A percentile compares a stretch with the other conserved stretches of the same genome.
Evolutionary conservation across 2,888 invertebrate species (phyloP).

Genomic region (Lasioglossum lativentre): DNA sequence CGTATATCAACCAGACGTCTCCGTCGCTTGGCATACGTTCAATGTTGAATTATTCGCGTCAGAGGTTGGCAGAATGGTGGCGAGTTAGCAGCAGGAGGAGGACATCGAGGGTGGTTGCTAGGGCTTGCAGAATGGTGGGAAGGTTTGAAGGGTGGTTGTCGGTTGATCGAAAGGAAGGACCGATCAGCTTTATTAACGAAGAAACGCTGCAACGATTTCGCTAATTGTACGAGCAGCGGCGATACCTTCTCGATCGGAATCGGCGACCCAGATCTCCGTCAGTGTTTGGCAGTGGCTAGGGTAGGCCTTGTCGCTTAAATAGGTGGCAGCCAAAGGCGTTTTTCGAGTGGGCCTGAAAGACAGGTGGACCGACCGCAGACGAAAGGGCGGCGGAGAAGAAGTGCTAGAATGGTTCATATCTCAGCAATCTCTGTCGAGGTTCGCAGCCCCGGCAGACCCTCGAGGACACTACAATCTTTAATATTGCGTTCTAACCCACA

Average conservation of each 20-base stretch:
- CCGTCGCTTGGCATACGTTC: slow-evolving; percentile 60
- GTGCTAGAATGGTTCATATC: slow-evolving; percentile 78
- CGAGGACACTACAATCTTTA: slow-evolving; percentile 79
- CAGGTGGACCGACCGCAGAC: slow-evolving; percentile 52
- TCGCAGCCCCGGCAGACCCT: slow-evolving; percentile 79
- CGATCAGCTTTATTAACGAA: slow-evolving; percentile 17
- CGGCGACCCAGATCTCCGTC: slow-evolving; percentile 82
- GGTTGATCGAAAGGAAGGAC: background rate
- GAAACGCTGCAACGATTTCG: slow-evolving; percentile 46
- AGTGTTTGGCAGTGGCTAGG: slow-evolving; percentile 53
- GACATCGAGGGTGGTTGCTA: background rate
- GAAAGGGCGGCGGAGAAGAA: slow-evolving; percentile 62
- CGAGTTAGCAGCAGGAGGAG: background rate
- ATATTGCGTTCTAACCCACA: slow-evolving; percentile 74
- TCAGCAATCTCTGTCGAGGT: slow-evolving; percentile 82
- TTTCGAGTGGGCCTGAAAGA: slow-evolving; percentile 80
- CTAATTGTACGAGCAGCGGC: slow-evolving; percentile 52
- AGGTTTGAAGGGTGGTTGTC: background rate
- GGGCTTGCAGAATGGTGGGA: background rate
- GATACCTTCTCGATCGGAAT: slow-evolving; percentile 78
- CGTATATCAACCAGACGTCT: slow-evolving; percentile 20
- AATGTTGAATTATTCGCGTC: slow-evolving; percentile 54
- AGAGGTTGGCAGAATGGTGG: background rate
- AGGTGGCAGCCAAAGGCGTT: slow-evolving; percentile 80
- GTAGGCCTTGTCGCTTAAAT: slow-evolving; percentile 79